Base-by-base conservation (phyloP, 53 echinoderm and acorn worm genomes). In the Paracentrotus lividus region DNA sequence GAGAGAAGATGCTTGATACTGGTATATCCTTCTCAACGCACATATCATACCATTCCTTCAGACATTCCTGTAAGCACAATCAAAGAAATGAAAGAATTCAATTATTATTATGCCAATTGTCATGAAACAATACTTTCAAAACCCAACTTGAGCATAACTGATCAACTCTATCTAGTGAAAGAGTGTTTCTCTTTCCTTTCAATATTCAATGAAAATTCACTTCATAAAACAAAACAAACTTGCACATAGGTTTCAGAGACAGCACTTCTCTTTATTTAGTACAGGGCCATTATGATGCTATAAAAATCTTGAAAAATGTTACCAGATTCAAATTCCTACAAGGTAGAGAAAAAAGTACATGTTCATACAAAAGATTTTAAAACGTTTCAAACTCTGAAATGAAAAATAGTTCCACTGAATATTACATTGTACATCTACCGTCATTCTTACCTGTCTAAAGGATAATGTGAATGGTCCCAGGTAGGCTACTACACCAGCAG, bases 401-500 rank as follows among this genome's bases (percentile, higher is more conserved):
- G 20, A 57, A 57, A 0, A 20, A 1, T 18, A 57, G n/a, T n/a
- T n/a, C n/a, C n/a, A 57, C 20, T 10, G 4, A 8, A 13, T 18
- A 13, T n/a, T n/a, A 57, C 0, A 15, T 57, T 57, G n/a, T 57
- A 21, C 0, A 57, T 18, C 21, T 32, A 32, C 27, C 16, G 31
- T 0, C 9, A 31, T 32, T 47, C 94, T 85, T 85, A 98, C 98
- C 98, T 98, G 98, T 98, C 98, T 98, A 32, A 97, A 98, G 84
- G 95, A 96, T 8, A 96, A 85, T 18, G 98, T 98, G 69, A 98
- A 98, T 54, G 96, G 96, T n/a, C 98, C 98, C 3, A 98, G 95
- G 93, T 98, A 98, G 14, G 98, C 98, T 33, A 98, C 98, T 12
- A 97, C 97, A 42, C 95, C 98, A 21, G 98, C 94, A n/a, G 98